phyloP scores from a whole-genome alignment of 2,113 vertebrate genomes.

The Electrona antarctica region DNA sequence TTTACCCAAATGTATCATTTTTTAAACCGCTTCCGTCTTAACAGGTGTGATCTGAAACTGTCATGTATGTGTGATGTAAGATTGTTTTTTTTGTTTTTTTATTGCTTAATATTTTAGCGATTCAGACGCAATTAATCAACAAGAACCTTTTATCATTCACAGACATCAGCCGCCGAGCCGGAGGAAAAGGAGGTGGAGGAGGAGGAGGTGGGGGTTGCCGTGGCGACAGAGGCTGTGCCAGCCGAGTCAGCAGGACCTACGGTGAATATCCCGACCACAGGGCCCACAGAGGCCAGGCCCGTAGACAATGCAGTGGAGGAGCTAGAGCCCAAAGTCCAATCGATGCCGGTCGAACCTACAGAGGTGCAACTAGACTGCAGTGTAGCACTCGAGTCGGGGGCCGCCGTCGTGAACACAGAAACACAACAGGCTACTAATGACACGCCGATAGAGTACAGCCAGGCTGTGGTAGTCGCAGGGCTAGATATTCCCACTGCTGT shows the following conservation, averaged over 20 bases:
- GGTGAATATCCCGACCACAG: slow-evolving; percentile 75
- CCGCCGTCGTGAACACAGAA: not conserved
- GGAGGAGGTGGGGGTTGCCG: slow-evolving; percentile 28
- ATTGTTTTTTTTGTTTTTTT: not conserved
- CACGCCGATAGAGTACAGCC: not conserved
- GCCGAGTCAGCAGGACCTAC: slow-evolving; percentile 74
- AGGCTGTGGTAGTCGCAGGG: not conserved
- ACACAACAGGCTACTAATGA: not conserved
- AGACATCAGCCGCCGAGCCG: slow-evolving; percentile 56
- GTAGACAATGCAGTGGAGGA: slow-evolving; percentile 29
- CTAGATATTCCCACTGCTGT: not conserved
- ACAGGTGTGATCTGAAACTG: slow-evolving; percentile 26
- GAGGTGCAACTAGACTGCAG: not conserved
- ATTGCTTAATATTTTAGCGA: not conserved
- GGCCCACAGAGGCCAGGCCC: slow-evolving; percentile 71
- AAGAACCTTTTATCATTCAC: slow-evolving; percentile 28
- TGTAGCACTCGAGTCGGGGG: not conserved
- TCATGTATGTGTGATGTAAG: not conserved
- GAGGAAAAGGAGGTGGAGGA: slow-evolving; percentile 47
- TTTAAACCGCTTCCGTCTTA: not conserved
- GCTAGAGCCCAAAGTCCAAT: slow-evolving; percentile 1
- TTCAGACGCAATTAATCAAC: slow-evolving; percentile 15
- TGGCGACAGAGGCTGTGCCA: slow-evolving; percentile 59
- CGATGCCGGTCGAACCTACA: slow-evolving; percentile 2
- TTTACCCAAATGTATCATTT: not conserved